Base-by-base conservation (phyloP, 1,140 invertebrate species). In the Drosophila virilis region DNA sequence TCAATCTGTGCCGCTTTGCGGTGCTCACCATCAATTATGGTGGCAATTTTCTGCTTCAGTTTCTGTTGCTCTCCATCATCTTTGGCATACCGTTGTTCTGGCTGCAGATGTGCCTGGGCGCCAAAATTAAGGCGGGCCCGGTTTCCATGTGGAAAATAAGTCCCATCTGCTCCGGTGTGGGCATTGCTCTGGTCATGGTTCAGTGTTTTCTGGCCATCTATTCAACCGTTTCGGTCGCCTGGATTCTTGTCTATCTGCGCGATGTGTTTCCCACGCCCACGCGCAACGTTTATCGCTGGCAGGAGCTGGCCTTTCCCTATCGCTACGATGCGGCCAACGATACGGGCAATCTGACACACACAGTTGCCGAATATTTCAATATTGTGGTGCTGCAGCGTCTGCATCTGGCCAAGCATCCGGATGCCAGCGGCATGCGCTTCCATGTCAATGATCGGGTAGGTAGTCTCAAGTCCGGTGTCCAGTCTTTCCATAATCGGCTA, bases 141-240 rank as follows among this genome's bases (percentile, higher is more conserved):
- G 94, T 98, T 35, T 96, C 97, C 75, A 98, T 98, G 97, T 98
- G 97, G 97, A 95, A 94, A 76, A 97, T 98, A 78, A 98, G 97
- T 48, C 97, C 97, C 0, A 95, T 98, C 66, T 98, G 98, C 91
- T 96, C 97, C 93, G 96, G 97, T 6, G 96, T 98, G 38, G 97
- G 97, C 28, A 95, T 98, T 58, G 95, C 97, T 0, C 92, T 98
- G 55, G 93, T 98, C 8, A 92, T 96, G 62, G 95, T 95, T 1
- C 97, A 98, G 92, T 95, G 95, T 6, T 93, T 97, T 28, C 95
- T 97, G 59, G 97, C 97, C 37, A 95, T 98, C 70, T 98, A 98
- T 92, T 97, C 96, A 81, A 96, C 97, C 50, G 95, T 98, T 9
- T 96, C 96, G 3, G 93, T 98, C 10, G 97, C 97, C 7, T 98